Conservation (phyloP, 2,113 vertebrate genomes). For the Aix galericulata region DNA sequence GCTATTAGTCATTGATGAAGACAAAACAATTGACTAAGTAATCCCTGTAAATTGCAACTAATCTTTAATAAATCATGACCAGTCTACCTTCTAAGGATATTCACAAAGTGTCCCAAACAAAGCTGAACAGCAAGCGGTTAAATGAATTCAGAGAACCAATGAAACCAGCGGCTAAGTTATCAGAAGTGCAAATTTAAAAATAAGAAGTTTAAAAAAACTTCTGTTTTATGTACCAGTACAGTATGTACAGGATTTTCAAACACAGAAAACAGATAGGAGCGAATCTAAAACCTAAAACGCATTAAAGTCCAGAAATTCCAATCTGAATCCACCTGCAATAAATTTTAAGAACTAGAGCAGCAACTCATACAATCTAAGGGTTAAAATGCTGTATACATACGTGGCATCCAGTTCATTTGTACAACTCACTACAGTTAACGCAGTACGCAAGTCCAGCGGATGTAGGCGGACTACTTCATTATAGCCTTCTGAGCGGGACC, state of each 20-base stretch:
- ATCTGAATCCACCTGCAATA: background rate
- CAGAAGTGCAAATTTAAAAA: background rate
- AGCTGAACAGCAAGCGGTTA: background rate
- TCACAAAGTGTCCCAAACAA: background rate
- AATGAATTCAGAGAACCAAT: background rate
- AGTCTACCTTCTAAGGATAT: background rate
- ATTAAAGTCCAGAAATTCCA: background rate
- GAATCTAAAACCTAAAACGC: background rate
- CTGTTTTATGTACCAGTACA: background rate
- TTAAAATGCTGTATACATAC: constrained; percentile 73
- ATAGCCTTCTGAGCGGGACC: constrained; percentile 79
- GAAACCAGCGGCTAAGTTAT: background rate
- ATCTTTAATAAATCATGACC: background rate
- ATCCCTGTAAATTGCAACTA: background rate
- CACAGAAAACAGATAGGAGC: background rate
- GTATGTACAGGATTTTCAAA: background rate
- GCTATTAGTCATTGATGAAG: background rate
- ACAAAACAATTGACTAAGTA: background rate
- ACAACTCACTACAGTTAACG: constrained; percentile 72
- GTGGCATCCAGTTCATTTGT: constrained; percentile 70
- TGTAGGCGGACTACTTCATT: constrained; percentile 82
- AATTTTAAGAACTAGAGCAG: background rate
- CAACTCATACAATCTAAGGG: background rate
- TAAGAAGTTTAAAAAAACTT: background rate
- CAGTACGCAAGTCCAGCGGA: constrained; percentile 84